phyloP scores from a whole-genome alignment of 2,888 invertebrate genomes.

The Thymelicus acteon region DNA sequence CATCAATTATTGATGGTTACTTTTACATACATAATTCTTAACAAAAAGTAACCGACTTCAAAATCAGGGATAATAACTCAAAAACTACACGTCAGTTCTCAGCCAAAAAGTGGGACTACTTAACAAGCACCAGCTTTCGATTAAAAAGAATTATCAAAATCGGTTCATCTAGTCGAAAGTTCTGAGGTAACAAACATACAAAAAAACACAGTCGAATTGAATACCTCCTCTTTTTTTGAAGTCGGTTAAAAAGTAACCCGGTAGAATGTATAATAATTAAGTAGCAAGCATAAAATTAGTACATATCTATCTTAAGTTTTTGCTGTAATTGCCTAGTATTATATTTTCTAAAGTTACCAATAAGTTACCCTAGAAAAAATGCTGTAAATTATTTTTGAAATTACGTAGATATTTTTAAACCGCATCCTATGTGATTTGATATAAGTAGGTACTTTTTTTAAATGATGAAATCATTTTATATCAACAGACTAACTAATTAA shows the following conservation, averaged over 20 bases:
- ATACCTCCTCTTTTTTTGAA: no score
- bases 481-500: neutral
- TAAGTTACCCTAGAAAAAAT: conserved; percentile 11
- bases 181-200: no score
- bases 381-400: conserved; percentile 27
- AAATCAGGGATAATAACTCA: no score
- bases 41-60: no score
- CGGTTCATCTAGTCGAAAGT: no score
- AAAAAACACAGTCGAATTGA: no score
- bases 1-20: no score
- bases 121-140: no score
- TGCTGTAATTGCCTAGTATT: neutral
- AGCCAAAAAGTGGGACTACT: no score
- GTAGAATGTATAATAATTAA: neutral
- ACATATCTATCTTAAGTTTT: neutral
- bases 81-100: no score
- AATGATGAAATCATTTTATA: conserved; percentile 1
- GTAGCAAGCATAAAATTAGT: neutral
- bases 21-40: no score
- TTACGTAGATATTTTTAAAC: conserved; percentile 9
- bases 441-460: neutral
- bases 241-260: neutral
- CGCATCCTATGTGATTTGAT: neutral
- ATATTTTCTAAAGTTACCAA: conserved; percentile 5
- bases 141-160: no score